Percentiles rank a stretch among this genome's conserved stretches.
Conservation (phyloP, 2,888 invertebrate species). For the Polymixis lichenea region DNA sequence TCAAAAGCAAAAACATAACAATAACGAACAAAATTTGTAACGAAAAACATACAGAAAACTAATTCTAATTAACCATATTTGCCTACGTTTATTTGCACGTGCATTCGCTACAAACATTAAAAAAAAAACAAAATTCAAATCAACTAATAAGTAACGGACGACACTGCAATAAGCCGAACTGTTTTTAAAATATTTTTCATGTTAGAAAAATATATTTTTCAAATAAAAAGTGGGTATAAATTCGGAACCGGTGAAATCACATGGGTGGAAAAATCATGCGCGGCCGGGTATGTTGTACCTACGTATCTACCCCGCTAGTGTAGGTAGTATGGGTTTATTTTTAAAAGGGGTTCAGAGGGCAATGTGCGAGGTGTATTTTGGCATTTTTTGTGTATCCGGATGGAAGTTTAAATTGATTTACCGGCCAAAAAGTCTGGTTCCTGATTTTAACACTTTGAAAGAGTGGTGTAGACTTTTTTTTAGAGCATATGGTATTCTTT, state of each 20-base stretch:
- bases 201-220: conserved; percentile 68
- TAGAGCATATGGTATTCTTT: not conserved
- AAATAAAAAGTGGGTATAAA: conserved; percentile 64
- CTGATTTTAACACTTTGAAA: not conserved
- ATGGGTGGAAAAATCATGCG: conserved; percentile 70
- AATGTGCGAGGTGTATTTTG: conserved; percentile 49
- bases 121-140: conserved; percentile 23
- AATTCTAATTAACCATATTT: conserved; percentile 7
- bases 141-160: conserved; percentile 31
- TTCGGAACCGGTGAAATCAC: conserved; percentile 58
- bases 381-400: conserved; percentile 28
- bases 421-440: not conserved
- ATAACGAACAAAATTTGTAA: not conserved
- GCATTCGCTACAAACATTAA: conserved; percentile 4
- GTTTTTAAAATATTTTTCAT: conserved; percentile 66
- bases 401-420: not conserved
- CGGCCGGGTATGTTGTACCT: conserved; percentile 58
- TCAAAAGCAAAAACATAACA: not conserved
- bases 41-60: not conserved
- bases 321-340: conserved; percentile 61
- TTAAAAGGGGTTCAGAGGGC: conserved; percentile 57
- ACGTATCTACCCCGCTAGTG: conserved; percentile 42
- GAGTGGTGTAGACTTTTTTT: not conserved
- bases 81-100: not conserved
- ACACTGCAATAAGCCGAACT: conserved; percentile 40